These are phyloP conservation scores for Pipa parva DNA, from an alignment of 2,113 vertebrate genomes.

Conservation along the genomic window DNA sequence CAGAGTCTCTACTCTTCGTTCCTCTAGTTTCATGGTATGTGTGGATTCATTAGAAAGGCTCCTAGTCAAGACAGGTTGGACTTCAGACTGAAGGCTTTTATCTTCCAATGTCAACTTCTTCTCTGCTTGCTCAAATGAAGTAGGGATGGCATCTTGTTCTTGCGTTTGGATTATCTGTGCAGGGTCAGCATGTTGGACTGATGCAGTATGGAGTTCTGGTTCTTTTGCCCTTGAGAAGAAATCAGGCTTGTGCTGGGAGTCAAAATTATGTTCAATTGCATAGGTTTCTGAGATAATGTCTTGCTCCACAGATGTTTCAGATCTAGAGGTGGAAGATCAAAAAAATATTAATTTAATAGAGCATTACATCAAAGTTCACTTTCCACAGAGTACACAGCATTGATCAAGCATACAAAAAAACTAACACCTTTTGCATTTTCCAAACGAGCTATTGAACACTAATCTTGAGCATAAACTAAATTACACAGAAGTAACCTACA, in stretches of 20 bases:
- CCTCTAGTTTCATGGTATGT: conserved; percentile 82
- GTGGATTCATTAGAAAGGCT: conserved; percentile 84
- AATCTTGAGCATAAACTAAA: too few species aligned
- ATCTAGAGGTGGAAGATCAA: conserved; percentile 50
- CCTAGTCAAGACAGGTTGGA: conserved; percentile 76
- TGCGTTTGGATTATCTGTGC: conserved; percentile 64
- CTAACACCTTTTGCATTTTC: too few species aligned
- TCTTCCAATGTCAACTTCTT: conserved; percentile 69
- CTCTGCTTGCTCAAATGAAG: conserved; percentile 65
- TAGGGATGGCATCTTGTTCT: conserved; percentile 54
- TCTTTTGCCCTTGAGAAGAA: conserved; percentile 79
- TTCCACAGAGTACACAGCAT: too few species aligned
- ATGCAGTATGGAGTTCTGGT: conserved; percentile 65
- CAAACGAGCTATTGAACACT: too few species aligned
- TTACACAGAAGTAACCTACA: too few species aligned
- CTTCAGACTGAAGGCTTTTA: conserved; percentile 56
- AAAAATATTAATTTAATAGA: too few species aligned
- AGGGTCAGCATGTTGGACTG: conserved; percentile 73
- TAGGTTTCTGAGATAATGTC: conserved; percentile 62
- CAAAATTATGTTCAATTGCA: conserved; percentile 71
- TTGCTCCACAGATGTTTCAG: conserved; percentile 59
- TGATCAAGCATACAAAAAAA: too few species aligned
- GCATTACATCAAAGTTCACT: too few species aligned
- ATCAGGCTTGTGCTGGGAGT: conserved; percentile 74
- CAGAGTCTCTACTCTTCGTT: conserved; percentile 71